Base-by-base conservation (phyloP, 2,797 vertebrate genomes). In the Varecia variegata region DNA sequence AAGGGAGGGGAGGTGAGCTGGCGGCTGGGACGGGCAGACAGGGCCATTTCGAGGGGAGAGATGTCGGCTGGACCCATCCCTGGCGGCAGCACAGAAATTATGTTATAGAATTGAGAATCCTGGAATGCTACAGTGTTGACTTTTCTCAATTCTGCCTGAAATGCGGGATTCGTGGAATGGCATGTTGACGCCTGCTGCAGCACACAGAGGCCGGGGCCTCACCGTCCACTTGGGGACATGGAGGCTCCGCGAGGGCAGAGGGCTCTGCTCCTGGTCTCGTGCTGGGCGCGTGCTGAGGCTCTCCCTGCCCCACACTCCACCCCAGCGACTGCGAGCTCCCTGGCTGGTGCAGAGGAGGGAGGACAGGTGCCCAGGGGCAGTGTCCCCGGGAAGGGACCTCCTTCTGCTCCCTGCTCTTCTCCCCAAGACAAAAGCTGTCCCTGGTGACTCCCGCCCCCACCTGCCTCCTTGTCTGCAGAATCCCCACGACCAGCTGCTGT, bases 101-200 rank as follows among this genome's bases (percentile, higher is more conserved):
- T 90, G 92, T 94, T 92, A 92, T 54, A 96, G 97, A 81, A 67
- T 76, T 80, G 40, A 90, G 76, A 35, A 79, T 92, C 88, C 88
- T 88, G 92, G 89, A 88, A 85, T 60, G 27, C n/a, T 6, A n/a
- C 35, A 47, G 91, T 13, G 6, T 12, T 23, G 82, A 90, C 60
- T 88, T 90, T 68, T 74, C 20, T 1, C 86, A 85, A 84, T 81
- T 52, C 83, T 60, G 18, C 17, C 70, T 58, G 71, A 79, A 76
- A 60, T 4, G 50, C 27, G 21, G 90, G 86, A 50, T 18, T 12
- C 1, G 0, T 14, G 88, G 65, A 73, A 89, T 11, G 70, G 38
- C 62, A 23, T 67, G 5, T 2, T 12, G 12, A 5, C 1, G 52
- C 45, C 70, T 32, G 30, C 7, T 13, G 45, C 9, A 7, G 45